These are phyloP conservation scores for Galeopterus variegatus DNA, from an alignment of 2,113 vertebrate genomes.

Conservation along the genomic window DNA sequence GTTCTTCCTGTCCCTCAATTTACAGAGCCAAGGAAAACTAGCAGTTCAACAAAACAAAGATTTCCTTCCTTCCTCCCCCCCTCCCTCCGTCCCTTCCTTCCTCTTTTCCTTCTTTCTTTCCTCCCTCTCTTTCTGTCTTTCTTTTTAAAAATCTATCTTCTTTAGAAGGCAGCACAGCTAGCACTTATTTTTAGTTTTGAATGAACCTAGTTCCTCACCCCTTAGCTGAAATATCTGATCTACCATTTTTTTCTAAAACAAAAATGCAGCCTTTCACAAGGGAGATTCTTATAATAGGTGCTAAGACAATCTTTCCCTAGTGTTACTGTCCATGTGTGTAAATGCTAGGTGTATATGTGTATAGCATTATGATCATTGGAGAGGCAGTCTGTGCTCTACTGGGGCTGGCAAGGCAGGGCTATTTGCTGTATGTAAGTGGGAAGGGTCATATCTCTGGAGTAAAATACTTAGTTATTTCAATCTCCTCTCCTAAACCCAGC, in stretches of 20 bases:
- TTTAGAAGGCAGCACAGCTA: background rate
- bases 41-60: background rate
- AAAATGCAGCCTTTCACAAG: background rate
- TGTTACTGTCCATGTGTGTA: background rate
- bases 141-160: background rate
- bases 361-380: background rate
- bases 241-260: conserved; percentile 23
- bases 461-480: background rate
- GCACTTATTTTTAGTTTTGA: background rate
- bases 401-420: background rate
- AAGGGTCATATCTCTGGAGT: background rate
- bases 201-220: background rate
- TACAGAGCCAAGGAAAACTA: background rate
- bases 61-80: background rate
- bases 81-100: background rate
- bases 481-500: background rate
- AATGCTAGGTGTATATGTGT: background rate
- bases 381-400: background rate
- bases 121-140: accelerated
- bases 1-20: background rate
- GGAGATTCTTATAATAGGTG: background rate
- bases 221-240: background rate
- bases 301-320: background rate
- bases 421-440: accelerated
- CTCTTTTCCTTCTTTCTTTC: accelerated